Evolutionary conservation across 2,797 vertebrate genomes (phyloP).

Genomic region (Macropus fuliginosus): DNA sequence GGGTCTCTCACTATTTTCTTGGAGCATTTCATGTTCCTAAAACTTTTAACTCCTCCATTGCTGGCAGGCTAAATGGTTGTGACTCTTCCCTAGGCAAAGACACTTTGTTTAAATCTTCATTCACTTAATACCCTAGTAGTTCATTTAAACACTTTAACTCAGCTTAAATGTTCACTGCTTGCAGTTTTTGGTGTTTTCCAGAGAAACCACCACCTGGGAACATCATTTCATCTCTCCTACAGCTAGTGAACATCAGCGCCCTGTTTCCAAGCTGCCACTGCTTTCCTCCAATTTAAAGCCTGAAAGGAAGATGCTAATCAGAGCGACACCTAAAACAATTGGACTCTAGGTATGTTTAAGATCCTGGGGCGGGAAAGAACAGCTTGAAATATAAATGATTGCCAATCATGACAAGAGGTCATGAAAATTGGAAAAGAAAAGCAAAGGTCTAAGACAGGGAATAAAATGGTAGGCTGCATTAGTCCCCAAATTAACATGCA

Average conservation of each 20-base stretch:
- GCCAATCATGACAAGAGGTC: conserved; percentile 39
- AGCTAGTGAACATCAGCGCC: conserved; percentile 61
- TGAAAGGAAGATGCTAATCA: conserved; percentile 75
- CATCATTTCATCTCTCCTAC: conserved; percentile 41
- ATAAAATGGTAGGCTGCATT: conserved; percentile 54
- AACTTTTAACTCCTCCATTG: conserved; percentile 74
- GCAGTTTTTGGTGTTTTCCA: conserved; percentile 36
- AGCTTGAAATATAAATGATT: conserved; percentile 53
- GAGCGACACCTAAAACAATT: conserved; percentile 71
- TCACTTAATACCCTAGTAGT: conserved; percentile 71
- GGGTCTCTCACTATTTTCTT: conserved; percentile 38
- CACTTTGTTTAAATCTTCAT: conserved; percentile 64
- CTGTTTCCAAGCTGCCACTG: conserved; percentile 60
- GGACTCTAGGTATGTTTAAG: conserved; percentile 45
- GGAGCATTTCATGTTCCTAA: conserved; percentile 54
- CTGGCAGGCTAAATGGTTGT: conserved; percentile 44
- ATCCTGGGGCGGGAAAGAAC: conserved; percentile 31
- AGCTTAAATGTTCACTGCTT: conserved; percentile 54
- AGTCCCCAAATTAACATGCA: conserved; percentile 14
- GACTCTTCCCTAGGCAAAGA: conserved; percentile 23
- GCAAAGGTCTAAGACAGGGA: conserved; percentile 56
- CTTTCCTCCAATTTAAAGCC: conserved; percentile 57
- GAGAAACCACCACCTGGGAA: conserved; percentile 41
- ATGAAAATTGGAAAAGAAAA: conserved; percentile 52
- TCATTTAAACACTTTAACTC: conserved; percentile 55